These are phyloP conservation scores for Sepiola atlantica DNA, from an alignment of 2,888 invertebrate genomes.

Conservation along the genomic window DNA sequence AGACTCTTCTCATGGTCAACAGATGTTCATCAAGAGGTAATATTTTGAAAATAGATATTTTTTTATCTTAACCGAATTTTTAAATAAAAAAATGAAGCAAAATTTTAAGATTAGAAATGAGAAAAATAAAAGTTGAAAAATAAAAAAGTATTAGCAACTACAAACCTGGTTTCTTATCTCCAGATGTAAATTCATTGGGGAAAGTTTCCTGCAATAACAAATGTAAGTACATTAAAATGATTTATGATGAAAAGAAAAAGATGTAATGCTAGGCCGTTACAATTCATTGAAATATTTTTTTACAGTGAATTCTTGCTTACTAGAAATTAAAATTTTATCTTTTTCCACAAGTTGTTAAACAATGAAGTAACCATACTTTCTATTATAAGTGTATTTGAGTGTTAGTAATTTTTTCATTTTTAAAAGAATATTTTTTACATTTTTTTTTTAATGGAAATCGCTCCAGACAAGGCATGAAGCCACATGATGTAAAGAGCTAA, in stretches of 20 bases:
- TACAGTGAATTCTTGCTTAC: neutral
- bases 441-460: too few species aligned
- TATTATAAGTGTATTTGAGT: too few species aligned
- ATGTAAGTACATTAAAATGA: neutral
- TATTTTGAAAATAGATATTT: too few species aligned
- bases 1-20: too few species aligned
- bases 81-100: neutral
- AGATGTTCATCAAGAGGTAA: too few species aligned
- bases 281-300: neutral
- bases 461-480: too few species aligned
- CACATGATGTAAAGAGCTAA: too few species aligned
- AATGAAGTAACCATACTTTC: too few species aligned
- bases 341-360: too few species aligned
- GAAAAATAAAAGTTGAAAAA: neutral
- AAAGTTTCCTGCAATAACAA: constrained; percentile 78
- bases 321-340: neutral
- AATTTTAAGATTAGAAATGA: neutral
- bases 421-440: too few species aligned
- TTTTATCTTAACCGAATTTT: too few species aligned
- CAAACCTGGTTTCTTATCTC: constrained; percentile 83
- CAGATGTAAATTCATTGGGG: constrained; percentile 88
- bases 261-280: neutral
- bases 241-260: neutral
- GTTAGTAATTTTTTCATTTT: too few species aligned
- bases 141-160: neutral